Base-by-base conservation (phyloP, 2,888 invertebrate species). In the Conops quadrifasciatus region DNA sequence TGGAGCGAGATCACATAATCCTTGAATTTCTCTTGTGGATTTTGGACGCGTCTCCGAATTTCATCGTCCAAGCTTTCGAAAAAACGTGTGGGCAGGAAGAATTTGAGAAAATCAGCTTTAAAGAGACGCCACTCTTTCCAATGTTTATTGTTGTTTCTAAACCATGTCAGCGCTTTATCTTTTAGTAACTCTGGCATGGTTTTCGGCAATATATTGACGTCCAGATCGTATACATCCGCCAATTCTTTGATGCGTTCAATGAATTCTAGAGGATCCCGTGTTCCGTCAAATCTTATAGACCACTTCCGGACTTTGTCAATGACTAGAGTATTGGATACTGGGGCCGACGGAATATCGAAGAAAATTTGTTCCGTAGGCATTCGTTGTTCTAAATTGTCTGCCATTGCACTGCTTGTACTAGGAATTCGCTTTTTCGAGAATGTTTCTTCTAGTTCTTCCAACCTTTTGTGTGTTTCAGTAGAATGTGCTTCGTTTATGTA, bases 191-290 rank as follows among this genome's bases (percentile, higher is more conserved):
- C 47, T 16, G 64, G 64, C 21, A 64, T 45, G 16, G 64, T 47
- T 21, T 21, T 64, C 3, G 21, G 4, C 9, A 64, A 21, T 21
- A 45, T 7, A 16, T 43, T n/a, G 16, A n/a, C n/a, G 7, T 43
- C 21, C 4, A 64, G n/a, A 15, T 45, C 64, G 24, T 64, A 64
- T 3, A 43, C 64, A 13, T 45, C 47, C 2, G 64, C 45, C 16
- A 64, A 47, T 45, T 64, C 64, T 21, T 64, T 19, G n/a, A 64
- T 21, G 21, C 64, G 43, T 24, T 64, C 64, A 11, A 64, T 64
- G 24, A 64, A 64, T 56, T 56, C 56, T n/a, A 56, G 24, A 2
- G 24, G 56, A 13, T 56, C 24, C 5, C n/a, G 49, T 11, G 15
- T 49, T 4, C 49, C 49, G 19, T n/a, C 19, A n/a, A 16, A 49